These are phyloP conservation scores for Coregonus clupeaformis DNA, from an alignment of 2,113 vertebrate species.

Conservation along the genomic window DNA sequence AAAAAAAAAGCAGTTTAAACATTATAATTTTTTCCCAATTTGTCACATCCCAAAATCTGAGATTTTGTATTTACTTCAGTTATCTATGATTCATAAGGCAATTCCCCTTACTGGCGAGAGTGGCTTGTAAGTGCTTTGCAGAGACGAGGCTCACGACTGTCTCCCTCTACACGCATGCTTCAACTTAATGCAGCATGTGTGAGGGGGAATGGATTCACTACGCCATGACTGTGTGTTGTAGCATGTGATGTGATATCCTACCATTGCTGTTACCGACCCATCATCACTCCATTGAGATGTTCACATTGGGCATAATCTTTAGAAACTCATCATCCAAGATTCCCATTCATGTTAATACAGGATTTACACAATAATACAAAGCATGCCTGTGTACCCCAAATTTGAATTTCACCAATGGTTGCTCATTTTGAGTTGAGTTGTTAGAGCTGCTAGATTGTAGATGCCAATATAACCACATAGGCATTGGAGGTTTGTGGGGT, in stretches of 20 bases:
- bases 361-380: too few species aligned
- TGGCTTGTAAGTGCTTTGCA: background rate
- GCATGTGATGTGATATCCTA: slow-evolving; percentile 4
- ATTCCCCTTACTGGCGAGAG: background rate
- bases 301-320: background rate
- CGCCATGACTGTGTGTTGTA: background rate
- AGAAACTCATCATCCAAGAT: too few species aligned
- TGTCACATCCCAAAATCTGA: background rate
- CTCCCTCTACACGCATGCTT: slow-evolving; percentile 17
- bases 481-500: too few species aligned
- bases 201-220: slow-evolving; percentile 7
- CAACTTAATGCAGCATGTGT: background rate
- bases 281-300: background rate
- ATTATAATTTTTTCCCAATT: too few species aligned
- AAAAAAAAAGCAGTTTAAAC: too few species aligned
- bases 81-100: slow-evolving; percentile 8
- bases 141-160: background rate
- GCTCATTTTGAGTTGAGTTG: too few species aligned
- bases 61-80: background rate
- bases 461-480: too few species aligned
- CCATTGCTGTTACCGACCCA: background rate
- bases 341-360: too few species aligned
- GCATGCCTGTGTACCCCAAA: too few species aligned
- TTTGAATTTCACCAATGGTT: too few species aligned
- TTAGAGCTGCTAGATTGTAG: too few species aligned